Conservation (phyloP, 2,888 invertebrate species). For the Hylaea fasciaria region DNA sequence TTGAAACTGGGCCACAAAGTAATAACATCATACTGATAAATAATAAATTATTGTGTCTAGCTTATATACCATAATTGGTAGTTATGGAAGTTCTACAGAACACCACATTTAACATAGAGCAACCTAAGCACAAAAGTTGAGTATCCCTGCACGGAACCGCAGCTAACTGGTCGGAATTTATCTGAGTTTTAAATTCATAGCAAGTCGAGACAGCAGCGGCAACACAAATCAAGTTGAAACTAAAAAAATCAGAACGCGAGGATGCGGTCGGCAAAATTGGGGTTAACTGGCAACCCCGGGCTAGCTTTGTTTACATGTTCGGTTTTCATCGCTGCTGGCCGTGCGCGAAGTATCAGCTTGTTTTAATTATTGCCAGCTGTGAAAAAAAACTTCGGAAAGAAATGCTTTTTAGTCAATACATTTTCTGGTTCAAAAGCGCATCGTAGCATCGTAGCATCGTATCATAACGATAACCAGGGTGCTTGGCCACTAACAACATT, state of each 20-base stretch:
- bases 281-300: slow-evolving; percentile 58
- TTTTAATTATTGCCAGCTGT: slow-evolving; percentile 56
- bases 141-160: slow-evolving; percentile 11
- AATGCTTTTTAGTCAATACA: slow-evolving; percentile 17
- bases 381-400: slow-evolving; percentile 50
- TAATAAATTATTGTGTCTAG: too few species aligned
- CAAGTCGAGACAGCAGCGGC: slow-evolving; percentile 55
- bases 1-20: too few species aligned
- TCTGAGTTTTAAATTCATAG: slow-evolving; percentile 49
- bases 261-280: slow-evolving; percentile 61
- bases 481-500: too few species aligned
- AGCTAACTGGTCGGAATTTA: slow-evolving; percentile 31
- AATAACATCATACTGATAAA: too few species aligned
- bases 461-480: too few species aligned
- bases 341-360: slow-evolving; percentile 51
- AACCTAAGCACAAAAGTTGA: slow-evolving; percentile 18
- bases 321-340: slow-evolving; percentile 52
- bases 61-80: too few species aligned
- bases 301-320: slow-evolving; percentile 69
- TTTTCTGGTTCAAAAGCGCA: background rate
- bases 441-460: too few species aligned
- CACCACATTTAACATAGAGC: background rate
- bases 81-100: too few species aligned
- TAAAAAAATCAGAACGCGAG: slow-evolving; percentile 60
- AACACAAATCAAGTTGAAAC: slow-evolving; percentile 65